phyloP scores from a whole-genome alignment of 2,113 vertebrate species.

The Pelobates fuscus region DNA sequence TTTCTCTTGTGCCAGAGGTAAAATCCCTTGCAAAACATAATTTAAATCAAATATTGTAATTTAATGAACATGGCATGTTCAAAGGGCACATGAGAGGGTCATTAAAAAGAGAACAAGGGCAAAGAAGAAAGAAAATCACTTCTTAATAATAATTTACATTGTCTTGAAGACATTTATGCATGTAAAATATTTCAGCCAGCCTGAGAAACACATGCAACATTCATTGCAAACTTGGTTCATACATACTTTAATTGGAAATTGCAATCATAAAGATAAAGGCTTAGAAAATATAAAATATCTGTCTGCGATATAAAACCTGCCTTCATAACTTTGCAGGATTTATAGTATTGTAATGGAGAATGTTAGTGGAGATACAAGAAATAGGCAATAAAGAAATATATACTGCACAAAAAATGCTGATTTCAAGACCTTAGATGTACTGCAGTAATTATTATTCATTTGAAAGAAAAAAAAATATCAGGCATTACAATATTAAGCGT shows the following conservation, averaged over 20 bases:
- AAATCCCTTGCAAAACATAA: conserved; percentile 49
- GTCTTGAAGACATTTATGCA: conserved; percentile 23
- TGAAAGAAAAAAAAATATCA: too few species aligned
- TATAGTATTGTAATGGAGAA: not conserved
- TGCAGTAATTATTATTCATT: too few species aligned
- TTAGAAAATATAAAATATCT: conserved; percentile 13
- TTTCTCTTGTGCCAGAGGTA: conserved; percentile 34
- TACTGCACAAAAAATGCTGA: too few species aligned
- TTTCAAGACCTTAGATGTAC: too few species aligned
- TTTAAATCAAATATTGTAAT: conserved; percentile 46
- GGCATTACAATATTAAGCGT: too few species aligned
- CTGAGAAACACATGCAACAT: conserved; percentile 2
- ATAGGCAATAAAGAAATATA: too few species aligned
- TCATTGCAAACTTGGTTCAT: not conserved
- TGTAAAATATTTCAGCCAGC: conserved; percentile 25
- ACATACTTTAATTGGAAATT: conserved; percentile 18
- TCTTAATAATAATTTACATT: conserved; percentile 25
- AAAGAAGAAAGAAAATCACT: conserved; percentile 5
- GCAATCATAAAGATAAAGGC: not conserved
- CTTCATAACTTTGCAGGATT: conserved; percentile 9
- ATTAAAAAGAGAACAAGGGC: conserved; percentile 40
- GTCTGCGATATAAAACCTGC: conserved; percentile 1
- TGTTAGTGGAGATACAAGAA: too few species aligned
- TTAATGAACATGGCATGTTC: conserved; percentile 41
- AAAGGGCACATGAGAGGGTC: conserved; percentile 47